These are phyloP conservation scores for Prietella phreatophila DNA, from an alignment of 2,113 vertebrate genomes.

Conservation along the genomic window DNA sequence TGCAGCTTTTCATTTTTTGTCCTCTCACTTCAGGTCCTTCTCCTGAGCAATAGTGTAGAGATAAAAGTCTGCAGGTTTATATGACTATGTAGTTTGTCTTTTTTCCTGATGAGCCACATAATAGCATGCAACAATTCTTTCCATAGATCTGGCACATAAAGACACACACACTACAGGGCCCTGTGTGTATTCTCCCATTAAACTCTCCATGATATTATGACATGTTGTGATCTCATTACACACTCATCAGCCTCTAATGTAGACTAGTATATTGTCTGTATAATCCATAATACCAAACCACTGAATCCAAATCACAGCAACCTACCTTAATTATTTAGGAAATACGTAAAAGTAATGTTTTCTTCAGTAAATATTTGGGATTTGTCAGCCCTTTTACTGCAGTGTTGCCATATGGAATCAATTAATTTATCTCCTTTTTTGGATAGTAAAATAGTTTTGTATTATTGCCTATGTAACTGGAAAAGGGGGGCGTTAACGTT, in stretches of 20 bases:
- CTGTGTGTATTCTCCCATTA: too few relatives aligned
- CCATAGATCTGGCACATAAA: slow-evolving; percentile 26
- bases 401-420: too few relatives aligned
- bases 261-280: too few relatives aligned
- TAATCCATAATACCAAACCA: background rate
- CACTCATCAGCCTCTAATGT: background rate
- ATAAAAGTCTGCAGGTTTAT: too few relatives aligned
- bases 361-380: background rate
- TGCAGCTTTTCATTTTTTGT: background rate
- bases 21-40: background rate
- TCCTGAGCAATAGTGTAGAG: background rate
- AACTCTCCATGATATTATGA: background rate
- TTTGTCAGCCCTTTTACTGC: too few relatives aligned
- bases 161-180: background rate
- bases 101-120: slow-evolving; percentile 48
- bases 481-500: too few relatives aligned
- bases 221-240: background rate
- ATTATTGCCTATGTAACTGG: too few relatives aligned
- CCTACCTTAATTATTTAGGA: background rate
- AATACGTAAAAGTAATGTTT: background rate
- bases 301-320: background rate
- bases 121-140: slow-evolving; percentile 42
- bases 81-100: background rate
- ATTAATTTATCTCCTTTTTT: too few relatives aligned
- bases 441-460: too few relatives aligned